Percentiles rank a stretch among this genome's conserved stretches.
These are phyloP conservation scores for Gavia stellata DNA, from an alignment of 2,113 vertebrate species.

Conservation along the genomic window DNA sequence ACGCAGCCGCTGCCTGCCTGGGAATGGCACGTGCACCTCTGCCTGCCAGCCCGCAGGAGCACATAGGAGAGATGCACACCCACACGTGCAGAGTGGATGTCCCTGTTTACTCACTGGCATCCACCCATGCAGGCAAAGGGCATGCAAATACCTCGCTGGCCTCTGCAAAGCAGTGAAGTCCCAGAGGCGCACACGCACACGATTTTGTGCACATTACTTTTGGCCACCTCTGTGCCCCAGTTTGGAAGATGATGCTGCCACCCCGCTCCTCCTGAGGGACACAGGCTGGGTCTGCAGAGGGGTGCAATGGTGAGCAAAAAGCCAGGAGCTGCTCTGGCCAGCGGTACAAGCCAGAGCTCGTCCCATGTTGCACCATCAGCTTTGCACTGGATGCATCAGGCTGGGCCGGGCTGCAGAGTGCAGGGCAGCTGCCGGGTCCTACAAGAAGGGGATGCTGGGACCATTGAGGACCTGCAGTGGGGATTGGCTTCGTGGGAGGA, in stretches of 20 bases:
- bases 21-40: not conserved
- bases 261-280: not conserved
- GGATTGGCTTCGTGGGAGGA: not conserved
- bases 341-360: not conserved
- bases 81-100: not conserved
- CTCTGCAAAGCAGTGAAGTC: not conserved
- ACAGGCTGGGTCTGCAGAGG: not conserved
- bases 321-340: not conserved
- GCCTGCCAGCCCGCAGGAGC: rapidly evolving
- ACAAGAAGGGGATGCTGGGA: not conserved
- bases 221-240: not conserved
- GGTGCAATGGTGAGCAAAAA: not conserved
- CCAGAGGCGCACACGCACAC: not conserved
- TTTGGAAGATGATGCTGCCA: not conserved
- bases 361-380: not conserved
- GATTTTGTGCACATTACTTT: not conserved
- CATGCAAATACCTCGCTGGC: not conserved
- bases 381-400: not conserved
- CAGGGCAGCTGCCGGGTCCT: not conserved
- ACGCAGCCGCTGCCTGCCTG: rapidly evolving
- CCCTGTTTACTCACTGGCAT: not conserved
- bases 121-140: not conserved
- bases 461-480: not conserved
- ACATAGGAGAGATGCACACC: rapidly evolving
- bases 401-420: not conserved